Percentiles rank a stretch among this genome's conserved stretches.
Conservation (phyloP, 2,888 invertebrate genomes). For the Colletes collaris region DNA sequence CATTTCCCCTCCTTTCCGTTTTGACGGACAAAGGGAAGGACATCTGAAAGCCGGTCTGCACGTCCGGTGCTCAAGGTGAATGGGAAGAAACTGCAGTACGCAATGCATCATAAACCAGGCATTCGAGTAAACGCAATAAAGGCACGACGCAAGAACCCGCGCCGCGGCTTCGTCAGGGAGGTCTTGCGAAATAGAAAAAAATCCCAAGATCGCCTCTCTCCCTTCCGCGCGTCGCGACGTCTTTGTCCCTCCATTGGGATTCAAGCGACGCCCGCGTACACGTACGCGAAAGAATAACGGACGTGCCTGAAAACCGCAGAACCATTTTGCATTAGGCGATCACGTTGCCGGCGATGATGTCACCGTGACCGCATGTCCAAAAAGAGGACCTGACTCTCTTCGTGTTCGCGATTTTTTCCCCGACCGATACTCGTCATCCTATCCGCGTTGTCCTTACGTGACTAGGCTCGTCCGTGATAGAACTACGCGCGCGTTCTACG, state of each 20-base stretch:
- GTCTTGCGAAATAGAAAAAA: conserved; percentile 45
- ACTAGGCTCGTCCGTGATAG: neutral
- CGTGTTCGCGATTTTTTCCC: conserved; percentile 2
- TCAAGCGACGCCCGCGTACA: conserved; percentile 29
- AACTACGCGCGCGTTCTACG: neutral
- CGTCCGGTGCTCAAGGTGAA: conserved; percentile 52
- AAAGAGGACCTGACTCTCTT: conserved; percentile 45
- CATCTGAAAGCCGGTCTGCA: conserved; percentile 29
- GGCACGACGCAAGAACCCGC: conserved; percentile 2
- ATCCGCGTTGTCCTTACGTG: conserved; percentile 25
- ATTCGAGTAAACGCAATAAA: conserved; percentile 47
- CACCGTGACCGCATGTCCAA: conserved; percentile 62
- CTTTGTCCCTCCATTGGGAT: conserved; percentile 38
- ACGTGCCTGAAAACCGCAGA: conserved; percentile 69
- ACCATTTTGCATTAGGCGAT: conserved; percentile 74
- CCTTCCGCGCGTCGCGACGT: neutral
- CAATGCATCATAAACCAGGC: conserved; percentile 51
- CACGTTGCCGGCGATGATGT: conserved; percentile 71
- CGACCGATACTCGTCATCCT: conserved; percentile 34
- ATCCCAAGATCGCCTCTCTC: neutral
- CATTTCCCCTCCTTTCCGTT: conserved; percentile 12
- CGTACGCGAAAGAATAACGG: conserved; percentile 65
- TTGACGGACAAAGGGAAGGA: conserved; percentile 27
- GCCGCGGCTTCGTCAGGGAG: conserved; percentile 18
- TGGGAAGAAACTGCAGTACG: conserved; percentile 41